Base-by-base conservation (phyloP, 1,140 invertebrate species). In the Stenopsyche tienmushanensis region DNA sequence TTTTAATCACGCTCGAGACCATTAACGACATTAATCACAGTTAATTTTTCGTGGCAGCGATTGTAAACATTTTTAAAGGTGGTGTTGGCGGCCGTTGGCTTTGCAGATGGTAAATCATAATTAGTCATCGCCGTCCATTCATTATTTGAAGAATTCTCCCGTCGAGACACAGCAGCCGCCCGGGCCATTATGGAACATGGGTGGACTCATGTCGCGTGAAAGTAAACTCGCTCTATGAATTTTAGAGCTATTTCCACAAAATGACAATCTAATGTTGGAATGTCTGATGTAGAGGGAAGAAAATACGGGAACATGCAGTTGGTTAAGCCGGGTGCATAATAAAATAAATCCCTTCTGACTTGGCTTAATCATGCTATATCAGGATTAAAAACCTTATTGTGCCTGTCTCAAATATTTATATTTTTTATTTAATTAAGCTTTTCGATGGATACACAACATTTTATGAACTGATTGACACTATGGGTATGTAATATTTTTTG, bases 121-220 rank as follows among this genome's bases (percentile, higher is more conserved):
- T 69, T 69, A 69, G 67, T 69, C 67, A 69, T 55, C 67, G 60
- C 23, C 58, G 53, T 42, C 59, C 67, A 58, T 69, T 69, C 67
- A 66, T 69, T 69, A 69, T 34, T 39, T 45, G 7, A 41, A 49
- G 55, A 65, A 65, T 65, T 53, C 18, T 50, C 44, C 47, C 18
- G 41, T 20, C 29, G 50, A 54, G 52, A 54, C 2, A 7, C 7
- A 50, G 25, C 29, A 24, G 50, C n/a, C 55, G 50, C 63, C 57
- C 55, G 62, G 34, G 18, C 62, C 62, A 64, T 65, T 69, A 68
- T 8, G 29, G 20, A 42, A 15, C 53, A 50, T 24, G 44, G 50
- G 24, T 26, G 55, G 8, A 50, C 47, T 50, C 18, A 3, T 13
- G 13, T 2, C 41, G 13, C 13, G 18, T 44, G 13, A 17, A 3